Evolutionary conservation across 92 coral and sea anemone genomes (phyloP).

Genomic region (Virgularia gustaviana): DNA sequence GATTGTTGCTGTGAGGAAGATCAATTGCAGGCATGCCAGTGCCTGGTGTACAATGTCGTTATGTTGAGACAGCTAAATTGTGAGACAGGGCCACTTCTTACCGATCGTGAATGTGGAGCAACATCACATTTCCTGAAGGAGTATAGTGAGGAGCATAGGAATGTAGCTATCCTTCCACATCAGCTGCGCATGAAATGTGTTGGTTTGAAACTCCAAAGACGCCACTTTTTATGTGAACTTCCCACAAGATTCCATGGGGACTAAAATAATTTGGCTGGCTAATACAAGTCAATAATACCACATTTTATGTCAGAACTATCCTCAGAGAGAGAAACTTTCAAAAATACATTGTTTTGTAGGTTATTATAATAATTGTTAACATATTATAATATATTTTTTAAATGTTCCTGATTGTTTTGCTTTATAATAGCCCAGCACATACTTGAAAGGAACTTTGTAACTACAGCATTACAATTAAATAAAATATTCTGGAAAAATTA

Average conservation of each 20-base stretch:
- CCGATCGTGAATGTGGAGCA: not conserved
- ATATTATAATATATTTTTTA: too few relatives aligned
- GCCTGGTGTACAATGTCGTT: not conserved
- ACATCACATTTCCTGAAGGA: slow-evolving; percentile 27
- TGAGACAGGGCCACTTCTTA: slow-evolving; percentile 4
- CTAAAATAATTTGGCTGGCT: not conserved
- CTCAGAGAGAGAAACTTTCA: not conserved
- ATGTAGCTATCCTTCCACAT: slow-evolving; percentile 13
- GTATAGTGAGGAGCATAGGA: not conserved
- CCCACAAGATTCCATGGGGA: slow-evolving; percentile 13
- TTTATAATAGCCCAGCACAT: too few relatives aligned
- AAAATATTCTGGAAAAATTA: too few relatives aligned
- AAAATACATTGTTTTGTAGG: too few relatives aligned
- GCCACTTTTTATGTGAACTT: slow-evolving; percentile 13
- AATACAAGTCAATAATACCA: not conserved
- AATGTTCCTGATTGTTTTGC: too few relatives aligned
- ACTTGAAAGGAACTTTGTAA: too few relatives aligned
- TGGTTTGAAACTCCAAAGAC: not conserved
- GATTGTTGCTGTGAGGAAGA: slow-evolving; percentile 11
- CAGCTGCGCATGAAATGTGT: not conserved
- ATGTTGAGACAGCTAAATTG: not conserved
- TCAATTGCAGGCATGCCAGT: slow-evolving; percentile 19
- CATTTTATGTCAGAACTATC: not conserved
- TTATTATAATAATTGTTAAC: too few relatives aligned
- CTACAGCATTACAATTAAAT: too few relatives aligned